These are phyloP conservation scores for human (Homo sapiens) DNA, from an alignment of 2,113 vertebrate species.

Conservation along the genomic window GRCh38 chrX:125164001-125164500, in stretches of 20 bases:
- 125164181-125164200: neutral
- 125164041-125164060: slow-evolving; percentile 56
- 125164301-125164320: neutral
- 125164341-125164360: neutral
- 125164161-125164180: slow-evolving; percentile 17
- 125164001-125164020: slow-evolving; percentile 48
- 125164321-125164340: neutral
- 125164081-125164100: slow-evolving; percentile 31
- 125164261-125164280: neutral
- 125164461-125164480: neutral
- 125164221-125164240: neutral
- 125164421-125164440: neutral
- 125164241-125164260: slow-evolving; percentile 7
- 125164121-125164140: slow-evolving; percentile 41
- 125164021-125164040: slow-evolving; percentile 30
- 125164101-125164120: slow-evolving; percentile 51
- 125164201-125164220: slow-evolving; percentile 18
- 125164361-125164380: neutral
- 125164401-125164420: slow-evolving; percentile 3
- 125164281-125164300: neutral
- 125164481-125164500: neutral
- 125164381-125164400: neutral
- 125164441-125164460: neutral
- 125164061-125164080: slow-evolving; percentile 65
- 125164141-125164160: slow-evolving; percentile 51